These are phyloP conservation scores for Ornithoptera priamus DNA, from an alignment of 2,888 invertebrate genomes.

Conservation along the genomic window DNA sequence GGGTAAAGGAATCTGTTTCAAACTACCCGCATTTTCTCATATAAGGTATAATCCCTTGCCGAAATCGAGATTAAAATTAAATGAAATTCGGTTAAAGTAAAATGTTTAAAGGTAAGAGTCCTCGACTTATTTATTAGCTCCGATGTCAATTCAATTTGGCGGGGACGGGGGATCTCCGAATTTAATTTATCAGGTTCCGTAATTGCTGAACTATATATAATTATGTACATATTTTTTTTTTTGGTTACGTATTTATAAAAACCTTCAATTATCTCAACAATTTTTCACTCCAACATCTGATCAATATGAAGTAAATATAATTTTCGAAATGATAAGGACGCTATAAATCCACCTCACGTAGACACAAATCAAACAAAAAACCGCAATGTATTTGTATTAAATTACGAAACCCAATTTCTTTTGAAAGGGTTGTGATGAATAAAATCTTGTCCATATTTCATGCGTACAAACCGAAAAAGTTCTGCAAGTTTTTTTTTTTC, in stretches of 20 bases:
- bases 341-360: not conserved
- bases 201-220: not conserved
- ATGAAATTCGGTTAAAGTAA: not conserved
- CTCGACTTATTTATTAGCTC: not conserved
- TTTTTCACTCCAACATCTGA: too few species aligned
- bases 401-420: slow-evolving; percentile 5
- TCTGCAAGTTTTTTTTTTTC: slow-evolving; percentile 3
- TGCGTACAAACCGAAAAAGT: slow-evolving; percentile 2
- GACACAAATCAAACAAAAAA: slow-evolving; percentile 1
- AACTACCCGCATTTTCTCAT: not conserved
- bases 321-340: not conserved
- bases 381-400: slow-evolving; percentile 2
- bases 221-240: not conserved
- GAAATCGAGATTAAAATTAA: not conserved
- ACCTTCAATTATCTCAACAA: too few species aligned
- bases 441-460: slow-evolving; percentile 10
- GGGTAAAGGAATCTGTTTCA: not conserved
- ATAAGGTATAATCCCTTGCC: not conserved
- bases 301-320: too few species aligned
- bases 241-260: not conserved
- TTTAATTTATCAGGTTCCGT: slow-evolving; percentile 1
- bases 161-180: not conserved
- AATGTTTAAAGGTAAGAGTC: slow-evolving; percentile 3
- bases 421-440: slow-evolving; percentile 5
- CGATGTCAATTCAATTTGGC: not conserved